phyloP scores from a whole-genome alignment of 2,113 vertebrate species.

The Clarias magur region DNA sequence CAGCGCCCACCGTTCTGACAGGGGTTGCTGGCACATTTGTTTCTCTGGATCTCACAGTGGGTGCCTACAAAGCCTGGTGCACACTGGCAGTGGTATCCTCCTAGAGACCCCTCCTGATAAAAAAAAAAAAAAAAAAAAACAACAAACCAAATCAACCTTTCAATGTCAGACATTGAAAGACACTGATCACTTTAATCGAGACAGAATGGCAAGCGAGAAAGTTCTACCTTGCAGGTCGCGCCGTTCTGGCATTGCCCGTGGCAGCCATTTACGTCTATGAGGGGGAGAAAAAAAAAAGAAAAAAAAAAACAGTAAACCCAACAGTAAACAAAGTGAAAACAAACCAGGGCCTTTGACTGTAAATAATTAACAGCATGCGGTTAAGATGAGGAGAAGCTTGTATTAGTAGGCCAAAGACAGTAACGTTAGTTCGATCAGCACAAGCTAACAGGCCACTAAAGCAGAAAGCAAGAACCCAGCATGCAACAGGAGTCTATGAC shows the following conservation, averaged over 20 bases:
- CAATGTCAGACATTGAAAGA: no score
- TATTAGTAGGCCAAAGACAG: conserved; percentile 50
- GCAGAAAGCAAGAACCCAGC: conserved; percentile 39
- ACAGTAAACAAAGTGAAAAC: conserved; percentile 28
- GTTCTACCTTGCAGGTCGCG: conserved; percentile 86
- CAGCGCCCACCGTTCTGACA: conserved; percentile 84
- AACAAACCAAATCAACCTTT: neutral
- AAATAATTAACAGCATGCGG: conserved; percentile 22
- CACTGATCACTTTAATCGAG: neutral
- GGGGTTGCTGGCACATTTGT: conserved; percentile 80
- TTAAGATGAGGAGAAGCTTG: conserved; percentile 39
- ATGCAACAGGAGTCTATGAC: conserved; percentile 50
- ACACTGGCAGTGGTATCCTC: conserved; percentile 83
- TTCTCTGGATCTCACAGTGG: conserved; percentile 83
- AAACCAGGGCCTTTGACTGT: conserved; percentile 7
- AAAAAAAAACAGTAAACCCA: neutral
- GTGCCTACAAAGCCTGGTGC: conserved; percentile 79
- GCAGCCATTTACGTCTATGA: conserved; percentile 81
- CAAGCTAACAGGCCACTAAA: conserved; percentile 18
- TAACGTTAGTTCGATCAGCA: conserved; percentile 46
- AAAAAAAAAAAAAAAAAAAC: no score
- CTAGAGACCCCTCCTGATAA: conserved; percentile 62
- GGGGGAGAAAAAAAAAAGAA: neutral
- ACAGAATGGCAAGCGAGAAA: neutral
- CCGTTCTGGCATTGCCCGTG: conserved; percentile 89